Percentiles rank a stretch among this genome's conserved stretches.
Conservation (phyloP, 64 coral and sea anemone genomes). For the Dendrophyllia cribrosa region DNA sequence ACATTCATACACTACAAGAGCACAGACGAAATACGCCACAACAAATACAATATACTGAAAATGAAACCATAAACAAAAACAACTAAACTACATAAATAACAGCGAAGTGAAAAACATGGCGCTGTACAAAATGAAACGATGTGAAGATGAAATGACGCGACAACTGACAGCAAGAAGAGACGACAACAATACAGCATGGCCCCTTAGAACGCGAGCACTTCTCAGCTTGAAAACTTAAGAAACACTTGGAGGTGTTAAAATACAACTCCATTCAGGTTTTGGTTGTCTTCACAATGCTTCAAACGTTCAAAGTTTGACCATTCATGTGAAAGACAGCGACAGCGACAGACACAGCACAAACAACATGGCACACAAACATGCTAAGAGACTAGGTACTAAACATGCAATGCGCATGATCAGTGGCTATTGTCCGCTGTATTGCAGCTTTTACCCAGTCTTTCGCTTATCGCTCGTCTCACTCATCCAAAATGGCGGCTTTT, state of each 20-base stretch:
- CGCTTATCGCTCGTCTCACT: no score
- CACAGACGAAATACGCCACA: neutral
- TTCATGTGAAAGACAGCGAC: neutral
- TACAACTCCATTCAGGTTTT: no score
- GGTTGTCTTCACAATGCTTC: no score
- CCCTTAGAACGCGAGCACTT: neutral
- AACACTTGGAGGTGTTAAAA: no score
- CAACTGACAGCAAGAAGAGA: neutral
- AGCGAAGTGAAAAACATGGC: no score
- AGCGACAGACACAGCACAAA: neutral
- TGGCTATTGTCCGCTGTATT: neutral
- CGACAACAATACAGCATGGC: neutral
- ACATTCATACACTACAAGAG: neutral
- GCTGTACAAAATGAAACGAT: neutral
- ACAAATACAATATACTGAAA: neutral
- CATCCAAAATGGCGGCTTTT: slow-evolving; percentile 1
- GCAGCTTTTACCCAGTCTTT: neutral
- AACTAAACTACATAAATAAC: no score
- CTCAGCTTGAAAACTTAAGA: no score
- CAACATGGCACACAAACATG: no score
- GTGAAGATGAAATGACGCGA: neutral
- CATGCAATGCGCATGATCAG: neutral
- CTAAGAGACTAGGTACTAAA: neutral
- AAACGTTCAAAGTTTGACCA: no score
- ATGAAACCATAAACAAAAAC: no score